A percentile compares a stretch with the other conserved stretches of the same genome.
These are phyloP conservation scores for Aricia agestis DNA, from an alignment of 1,140 invertebrate species.

Conservation along the genomic window DNA sequence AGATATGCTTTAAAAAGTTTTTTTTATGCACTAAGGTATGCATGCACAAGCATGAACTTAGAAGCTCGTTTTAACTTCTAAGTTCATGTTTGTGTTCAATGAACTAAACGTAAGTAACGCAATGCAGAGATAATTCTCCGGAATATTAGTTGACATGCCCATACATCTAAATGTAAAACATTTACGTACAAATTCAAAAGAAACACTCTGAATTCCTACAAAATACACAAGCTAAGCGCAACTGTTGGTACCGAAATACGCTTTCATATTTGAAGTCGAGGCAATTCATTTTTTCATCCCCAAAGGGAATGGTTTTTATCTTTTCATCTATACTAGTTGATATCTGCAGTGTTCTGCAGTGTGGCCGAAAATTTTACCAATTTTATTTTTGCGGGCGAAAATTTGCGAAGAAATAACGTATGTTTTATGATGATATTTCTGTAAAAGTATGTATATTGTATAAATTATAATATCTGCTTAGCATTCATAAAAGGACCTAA, in stretches of 20 bases:
- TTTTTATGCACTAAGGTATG: too few species aligned
- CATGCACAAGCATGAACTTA: too few species aligned
- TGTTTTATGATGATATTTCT: too few species aligned
- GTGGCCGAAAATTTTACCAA: background rate
- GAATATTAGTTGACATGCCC: slow-evolving; percentile 4
- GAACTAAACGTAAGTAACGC: background rate
- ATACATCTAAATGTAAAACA: slow-evolving; percentile 12
- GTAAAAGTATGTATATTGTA: too few species aligned
- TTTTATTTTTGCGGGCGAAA: background rate
- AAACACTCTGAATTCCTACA: slow-evolving; percentile 5
- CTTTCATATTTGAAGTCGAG: slow-evolving; percentile 7
- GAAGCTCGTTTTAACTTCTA: background rate
- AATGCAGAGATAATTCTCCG: background rate
- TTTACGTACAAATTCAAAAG: slow-evolving; percentile 9
- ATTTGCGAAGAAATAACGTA: background rate
- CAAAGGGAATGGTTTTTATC: slow-evolving; percentile 10
- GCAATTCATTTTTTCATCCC: slow-evolving; percentile 12
- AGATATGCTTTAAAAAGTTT: too few species aligned
- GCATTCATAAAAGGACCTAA: too few species aligned
- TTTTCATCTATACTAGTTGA: slow-evolving; percentile 1
- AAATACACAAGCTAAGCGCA: slow-evolving; percentile 6
- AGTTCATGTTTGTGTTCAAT: too few species aligned
- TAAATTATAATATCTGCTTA: too few species aligned
- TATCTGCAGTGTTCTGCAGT: slow-evolving; percentile 2
- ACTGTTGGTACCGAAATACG: slow-evolving; percentile 9